Evolutionary conservation across 2,888 invertebrate species (phyloP), one percentile per base, ranked within the genome.

Genomic region (Glyphotaelius pellucidus): DNA sequence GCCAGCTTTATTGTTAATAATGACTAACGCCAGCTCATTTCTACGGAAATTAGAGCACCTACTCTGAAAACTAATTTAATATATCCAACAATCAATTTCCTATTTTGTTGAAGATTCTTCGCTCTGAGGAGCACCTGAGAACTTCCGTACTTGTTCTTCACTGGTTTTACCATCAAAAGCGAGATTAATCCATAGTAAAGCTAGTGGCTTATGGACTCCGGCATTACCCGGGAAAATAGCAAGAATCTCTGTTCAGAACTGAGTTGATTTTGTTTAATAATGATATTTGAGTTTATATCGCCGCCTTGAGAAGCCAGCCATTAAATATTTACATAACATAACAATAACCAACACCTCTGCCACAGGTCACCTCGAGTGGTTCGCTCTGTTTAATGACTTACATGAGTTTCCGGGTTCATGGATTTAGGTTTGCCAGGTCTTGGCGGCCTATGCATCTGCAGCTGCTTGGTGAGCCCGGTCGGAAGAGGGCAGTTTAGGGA

Each of bases 21-120:
- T 7, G 67, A 25, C 25, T 25, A 67, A n/a, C 67, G 67, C 25
- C n/a, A 67, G 25, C 67, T 67, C n/a, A n/a, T 25, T 67, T 67
- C 67, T 67, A 2, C 11, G 25, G 67, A 2, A 25, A 67, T 67
- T 25, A 7, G n/a, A 67, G 67, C 67, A 67, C 67, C 67, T 15
- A 81, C 81, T 15, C 32, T 81, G 30, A 81, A 81, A 81, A 81
- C 81, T 81, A 38, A n/a, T 86, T 35, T n/a, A 86, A 42, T 38
- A 25, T 25, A 42, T 42, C 86, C 30, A n/a, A 86, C 86, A 38
- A 86, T 42, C 86, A 86, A 86, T 86, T 42, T 86, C 86, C 86
- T 86, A 30, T 86, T 15, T 42, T 32, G 14, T 42, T 86, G 30
- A 19, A 38, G 42, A 86, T 30, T 35, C n/a, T 86, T 86, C n/a